Percentiles rank a stretch among this genome's conserved stretches.
Conservation (phyloP, 2,113 vertebrate genomes). For the Callorhinus ursinus region DNA sequence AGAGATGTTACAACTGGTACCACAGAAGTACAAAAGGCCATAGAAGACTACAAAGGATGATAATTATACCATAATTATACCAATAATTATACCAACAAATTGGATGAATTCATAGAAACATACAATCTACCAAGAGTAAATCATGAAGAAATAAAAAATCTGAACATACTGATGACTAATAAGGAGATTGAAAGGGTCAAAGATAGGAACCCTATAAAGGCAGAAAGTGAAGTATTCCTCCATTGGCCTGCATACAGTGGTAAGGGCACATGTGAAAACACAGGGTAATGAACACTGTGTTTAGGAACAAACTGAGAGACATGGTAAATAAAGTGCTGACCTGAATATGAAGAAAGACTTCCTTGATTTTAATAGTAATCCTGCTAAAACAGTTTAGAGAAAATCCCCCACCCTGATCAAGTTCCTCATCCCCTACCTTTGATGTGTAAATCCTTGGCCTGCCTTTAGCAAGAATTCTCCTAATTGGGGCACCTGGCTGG, state of each 20-base stretch:
- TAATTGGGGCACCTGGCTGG: background rate
- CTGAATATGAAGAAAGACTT: background rate
- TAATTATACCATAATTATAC: background rate
- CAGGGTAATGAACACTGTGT: background rate
- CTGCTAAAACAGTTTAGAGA: background rate
- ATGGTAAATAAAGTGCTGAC: background rate
- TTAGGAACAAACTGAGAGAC: background rate
- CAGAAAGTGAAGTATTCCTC: background rate
- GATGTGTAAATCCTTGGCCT: background rate
- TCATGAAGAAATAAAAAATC: background rate
- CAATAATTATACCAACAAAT: background rate
- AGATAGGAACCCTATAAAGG: background rate
- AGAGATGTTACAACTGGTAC: background rate
- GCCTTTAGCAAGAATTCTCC: background rate
- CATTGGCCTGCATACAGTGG: background rate
- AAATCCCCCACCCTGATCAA: background rate
- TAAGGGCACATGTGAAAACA: background rate
- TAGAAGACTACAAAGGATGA: background rate
- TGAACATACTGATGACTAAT: background rate
- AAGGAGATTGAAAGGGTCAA: background rate
- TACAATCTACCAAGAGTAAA: background rate
- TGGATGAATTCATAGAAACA: background rate
- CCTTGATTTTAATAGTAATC: background rate
- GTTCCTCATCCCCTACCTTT: background rate
- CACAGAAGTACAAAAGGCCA: background rate